Evolutionary conservation across 1,140 invertebrate species (phyloP).

Genomic region (Euwallacea fornicatus): DNA sequence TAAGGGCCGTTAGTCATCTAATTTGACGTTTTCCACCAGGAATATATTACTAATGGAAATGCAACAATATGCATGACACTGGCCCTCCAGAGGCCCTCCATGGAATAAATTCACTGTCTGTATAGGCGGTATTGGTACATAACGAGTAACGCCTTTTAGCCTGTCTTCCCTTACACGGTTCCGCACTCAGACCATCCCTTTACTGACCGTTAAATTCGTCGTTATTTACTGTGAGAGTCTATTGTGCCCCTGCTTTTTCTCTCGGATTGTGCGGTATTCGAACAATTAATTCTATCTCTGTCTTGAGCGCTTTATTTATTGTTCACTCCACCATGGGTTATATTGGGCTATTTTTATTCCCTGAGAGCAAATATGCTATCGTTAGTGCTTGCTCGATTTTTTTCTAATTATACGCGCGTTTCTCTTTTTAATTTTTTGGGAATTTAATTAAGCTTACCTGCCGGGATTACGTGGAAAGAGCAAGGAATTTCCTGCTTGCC

Average conservation of each 20-base stretch:
- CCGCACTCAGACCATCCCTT: conserved; percentile 41
- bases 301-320: conserved; percentile 17
- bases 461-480: conserved; percentile 76
- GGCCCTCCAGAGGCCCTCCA: too few species aligned
- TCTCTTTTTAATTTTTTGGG: conserved; percentile 24
- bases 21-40: too few species aligned
- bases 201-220: conserved; percentile 43
- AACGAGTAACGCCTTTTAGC: conserved; percentile 40
- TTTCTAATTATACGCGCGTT: not conserved
- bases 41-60: too few species aligned
- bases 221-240: conserved; percentile 40
- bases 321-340: conserved; percentile 1
- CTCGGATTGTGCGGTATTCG: conserved; percentile 5
- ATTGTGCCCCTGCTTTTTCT: conserved; percentile 29
- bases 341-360: not conserved
- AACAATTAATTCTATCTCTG: conserved; percentile 31
- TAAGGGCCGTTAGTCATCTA: too few species aligned
- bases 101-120: conserved; percentile 37
- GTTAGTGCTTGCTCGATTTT: not conserved
- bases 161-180: conserved; percentile 39
- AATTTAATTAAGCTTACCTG: conserved; percentile 62
- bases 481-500: conserved; percentile 80
- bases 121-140: conserved; percentile 42
- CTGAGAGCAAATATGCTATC: not conserved
- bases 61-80: too few species aligned